Conservation (phyloP, 1,140 invertebrate species). For the Achroia grisella region DNA sequence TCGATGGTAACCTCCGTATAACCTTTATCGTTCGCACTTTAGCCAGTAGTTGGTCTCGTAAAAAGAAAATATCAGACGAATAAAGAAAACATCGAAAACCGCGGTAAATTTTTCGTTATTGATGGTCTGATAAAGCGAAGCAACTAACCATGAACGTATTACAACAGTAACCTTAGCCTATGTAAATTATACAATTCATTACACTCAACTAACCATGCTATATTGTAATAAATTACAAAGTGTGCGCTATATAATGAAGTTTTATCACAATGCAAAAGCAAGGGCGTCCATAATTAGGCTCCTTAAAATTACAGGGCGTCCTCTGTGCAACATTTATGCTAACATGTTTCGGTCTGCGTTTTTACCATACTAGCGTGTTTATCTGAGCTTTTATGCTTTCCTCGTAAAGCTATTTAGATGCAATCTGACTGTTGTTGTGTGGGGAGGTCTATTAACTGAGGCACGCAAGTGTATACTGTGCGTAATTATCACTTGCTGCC, state of each 20-base stretch:
- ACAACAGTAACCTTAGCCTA: too few species aligned
- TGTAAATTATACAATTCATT: too few species aligned
- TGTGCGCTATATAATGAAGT: constrained; percentile 17
- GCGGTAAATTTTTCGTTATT: too few species aligned
- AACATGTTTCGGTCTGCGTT: neutral
- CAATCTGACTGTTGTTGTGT: constrained; percentile 20
- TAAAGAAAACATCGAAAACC: too few species aligned
- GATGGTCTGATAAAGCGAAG: too few species aligned
- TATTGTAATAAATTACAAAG: neutral
- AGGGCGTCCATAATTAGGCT: constrained; percentile 14
- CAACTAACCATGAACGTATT: too few species aligned
- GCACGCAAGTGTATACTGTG: constrained; percentile 13
- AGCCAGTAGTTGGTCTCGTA: too few species aligned
- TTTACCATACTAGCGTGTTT: constrained; percentile 16
- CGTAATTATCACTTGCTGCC: constrained; percentile 11
- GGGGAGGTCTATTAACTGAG: constrained; percentile 27
- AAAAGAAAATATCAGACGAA: too few species aligned
- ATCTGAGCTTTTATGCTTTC: constrained; percentile 18
- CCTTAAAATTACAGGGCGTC: neutral
- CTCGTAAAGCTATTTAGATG: constrained; percentile 40
- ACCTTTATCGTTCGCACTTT: too few species aligned
- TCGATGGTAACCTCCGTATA: too few species aligned
- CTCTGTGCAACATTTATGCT: neutral
- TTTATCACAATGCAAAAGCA: constrained; percentile 17
- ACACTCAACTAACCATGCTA: too few species aligned